Base-by-base conservation (phyloP, 2,797 vertebrate genomes). In the Cynodonichthys magdalenae region DNA sequence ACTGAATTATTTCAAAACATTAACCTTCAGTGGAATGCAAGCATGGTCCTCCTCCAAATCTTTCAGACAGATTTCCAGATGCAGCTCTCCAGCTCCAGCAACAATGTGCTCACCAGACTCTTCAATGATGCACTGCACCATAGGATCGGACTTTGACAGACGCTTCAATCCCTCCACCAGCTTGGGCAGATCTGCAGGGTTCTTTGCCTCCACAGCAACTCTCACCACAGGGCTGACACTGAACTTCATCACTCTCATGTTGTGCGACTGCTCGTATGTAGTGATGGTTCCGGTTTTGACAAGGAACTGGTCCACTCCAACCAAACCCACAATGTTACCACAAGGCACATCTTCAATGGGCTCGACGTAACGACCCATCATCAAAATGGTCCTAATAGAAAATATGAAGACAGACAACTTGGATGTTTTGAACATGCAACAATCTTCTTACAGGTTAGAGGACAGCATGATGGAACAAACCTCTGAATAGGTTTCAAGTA, bases 51-150 rank as follows among this genome's bases (percentile, higher is more conserved):
- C 97, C 69, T 99, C 97, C 71, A 99, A 91, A 85, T 99, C 97
- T 77, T 99, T 99, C 58, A 99, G 90, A 71, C 97, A 98, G 84
- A 99, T 99, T 88, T 99, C 97, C 75, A 99, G 82, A 87, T 98
- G 97, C 60, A 99, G 91, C 84, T 98, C 97, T 1, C 97, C 97
- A 0, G 97, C 96, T 0, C 97, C 97, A 1, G 96, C 96, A 0
- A 99, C 94, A 63, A 98, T 98, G 75, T 99, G 96, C 76, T 99
- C 97, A 6, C 97, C 97, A 0, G 97, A 98, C 85, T 99, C 97
- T 79, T 99, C 97, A 3, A 98, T 99, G 89, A 99, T 98, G 55
- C 97, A 99, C 94, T 99, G 90, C 92, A 99, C 97, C 97, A 99
- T 98, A 52, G 97, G 97, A 80, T 99, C 96, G 0, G 97, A 99